Evolutionary conservation across 2,113 vertebrate genomes (phyloP).

Genomic region (Seriola aureovittata): DNA sequence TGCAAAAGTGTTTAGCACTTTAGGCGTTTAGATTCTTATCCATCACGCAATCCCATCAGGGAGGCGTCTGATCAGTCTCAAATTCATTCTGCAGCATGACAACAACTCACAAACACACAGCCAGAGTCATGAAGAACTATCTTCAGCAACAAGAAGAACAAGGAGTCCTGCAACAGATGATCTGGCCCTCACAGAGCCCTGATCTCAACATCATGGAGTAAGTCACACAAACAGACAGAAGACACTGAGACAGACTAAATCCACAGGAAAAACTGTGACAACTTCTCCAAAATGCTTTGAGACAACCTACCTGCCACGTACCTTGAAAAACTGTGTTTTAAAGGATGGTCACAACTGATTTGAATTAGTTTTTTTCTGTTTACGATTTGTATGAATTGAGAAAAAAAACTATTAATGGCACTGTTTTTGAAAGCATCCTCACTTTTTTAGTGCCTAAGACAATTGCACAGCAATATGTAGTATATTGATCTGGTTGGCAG

Average conservation of each 20-base stretch:
- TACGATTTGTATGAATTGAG: too few species aligned
- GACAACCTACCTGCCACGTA: too few species aligned
- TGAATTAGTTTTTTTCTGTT: too few species aligned
- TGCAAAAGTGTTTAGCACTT: not conserved
- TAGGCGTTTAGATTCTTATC: not conserved
- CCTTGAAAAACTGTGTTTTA: not conserved
- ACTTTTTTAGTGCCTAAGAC: too few species aligned
- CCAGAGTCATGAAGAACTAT: too few species aligned
- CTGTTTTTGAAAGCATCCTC: too few species aligned
- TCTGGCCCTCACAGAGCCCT: not conserved
- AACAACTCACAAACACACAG: too few species aligned
- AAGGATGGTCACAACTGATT: not conserved
- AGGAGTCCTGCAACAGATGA: not conserved
- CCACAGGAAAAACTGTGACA: not conserved
- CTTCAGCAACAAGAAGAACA: too few species aligned
- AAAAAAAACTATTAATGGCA: too few species aligned
- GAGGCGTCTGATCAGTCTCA: too few species aligned
- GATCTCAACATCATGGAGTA: not conserved
- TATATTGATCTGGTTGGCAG: not conserved
- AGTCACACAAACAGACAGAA: not conserved
- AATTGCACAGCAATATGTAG: not conserved
- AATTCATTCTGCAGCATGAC: too few species aligned
- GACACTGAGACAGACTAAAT: not conserved
- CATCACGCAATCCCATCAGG: not conserved
- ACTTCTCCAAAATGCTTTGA: not conserved